Conservation (phyloP, 2,797 vertebrate species). For the Pseudopleuronectes americanus region DNA sequence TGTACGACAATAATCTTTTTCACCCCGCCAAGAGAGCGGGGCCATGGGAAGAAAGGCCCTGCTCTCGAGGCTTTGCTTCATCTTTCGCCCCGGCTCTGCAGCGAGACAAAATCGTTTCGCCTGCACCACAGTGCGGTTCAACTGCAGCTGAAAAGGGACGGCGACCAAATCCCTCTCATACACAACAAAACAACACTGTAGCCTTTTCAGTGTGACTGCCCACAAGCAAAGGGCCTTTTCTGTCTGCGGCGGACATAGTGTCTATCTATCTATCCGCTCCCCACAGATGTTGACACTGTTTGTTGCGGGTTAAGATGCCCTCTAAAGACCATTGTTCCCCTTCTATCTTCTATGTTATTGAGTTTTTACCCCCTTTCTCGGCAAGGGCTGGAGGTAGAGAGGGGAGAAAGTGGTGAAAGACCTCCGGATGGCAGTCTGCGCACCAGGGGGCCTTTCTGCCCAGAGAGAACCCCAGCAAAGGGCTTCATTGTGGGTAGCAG, state of each 20-base stretch:
- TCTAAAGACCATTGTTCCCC: slow-evolving; percentile 93
- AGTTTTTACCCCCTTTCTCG: slow-evolving; percentile 79
- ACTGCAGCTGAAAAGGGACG: slow-evolving; percentile 82
- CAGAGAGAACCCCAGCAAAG: slow-evolving; percentile 83
- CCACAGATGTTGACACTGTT: slow-evolving; percentile 96
- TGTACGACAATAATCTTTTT: slow-evolving; percentile 84
- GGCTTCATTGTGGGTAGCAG: slow-evolving; percentile 91
- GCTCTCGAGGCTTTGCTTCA: slow-evolving; percentile 72
- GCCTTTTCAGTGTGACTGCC: slow-evolving; percentile 86
- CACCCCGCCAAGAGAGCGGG: slow-evolving; percentile 80
- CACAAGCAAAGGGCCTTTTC: slow-evolving; percentile 85
- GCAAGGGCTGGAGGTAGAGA: slow-evolving; percentile 61
- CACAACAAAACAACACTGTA: slow-evolving; percentile 86
- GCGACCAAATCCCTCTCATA: slow-evolving; percentile 82
- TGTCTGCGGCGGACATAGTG: slow-evolving; percentile 78
- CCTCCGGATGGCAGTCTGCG: slow-evolving; percentile 89
- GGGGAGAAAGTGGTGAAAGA: slow-evolving; percentile 85
- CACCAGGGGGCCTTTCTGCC: slow-evolving; percentile 88
- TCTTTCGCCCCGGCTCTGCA: slow-evolving; percentile 75
- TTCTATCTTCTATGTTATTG: slow-evolving; percentile 93
- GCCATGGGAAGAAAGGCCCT: slow-evolving; percentile 79
- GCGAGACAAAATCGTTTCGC: slow-evolving; percentile 82
- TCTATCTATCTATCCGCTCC: slow-evolving; percentile 74
- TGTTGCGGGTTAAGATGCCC: slow-evolving; percentile 91
- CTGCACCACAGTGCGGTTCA: slow-evolving; percentile 85